Base-by-base conservation (phyloP, 2,113 vertebrate genomes). In the Myotis brandtii region DNA sequence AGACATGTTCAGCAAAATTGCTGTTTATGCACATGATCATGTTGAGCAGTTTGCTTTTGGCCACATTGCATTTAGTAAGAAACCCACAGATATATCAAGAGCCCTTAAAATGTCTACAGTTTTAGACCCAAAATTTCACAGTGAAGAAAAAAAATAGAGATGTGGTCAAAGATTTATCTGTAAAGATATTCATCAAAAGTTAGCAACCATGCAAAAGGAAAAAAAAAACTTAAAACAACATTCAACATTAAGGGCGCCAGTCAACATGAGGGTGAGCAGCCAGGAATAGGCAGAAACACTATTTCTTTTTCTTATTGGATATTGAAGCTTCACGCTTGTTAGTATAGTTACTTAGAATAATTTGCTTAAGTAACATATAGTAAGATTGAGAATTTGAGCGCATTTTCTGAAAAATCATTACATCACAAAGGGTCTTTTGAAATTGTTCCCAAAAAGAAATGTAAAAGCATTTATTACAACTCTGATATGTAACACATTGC, bases 371-470 rank as follows among this genome's bases (percentile, higher is more conserved):
- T 94, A 97, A 95, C 83, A 18, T 93, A 92, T 5, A 90, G 23
- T 66, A 50, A 64, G 13, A n/a, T 9, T 46, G 76, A 93, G 89
- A 97, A 88, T 70, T 76, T 30, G 0, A 91, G 69, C 23, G 20
- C n/a, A 12, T 86, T 97, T 37, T 25, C 83, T 92, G 20, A 92
- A 93, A 89, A 96, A 89, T 56, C 27, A 90, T 73, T 66, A 91
- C 95, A 93, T 92, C 21, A 73, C 85, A 94, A 97, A 86, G 77
- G 8, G 32, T 18, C 96, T 96, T 96, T 95, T 62, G 75, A 97
- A 97, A 96, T 64, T 81, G 23, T 54, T 37, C 46, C 89, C 85
- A 6, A 21, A 89, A 90, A 97, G 83, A 96, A 77, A 85, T 86
- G 86, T 27, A 27, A 95, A 98, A 97, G 20, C 89, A 90, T 67